phyloP scores from a whole-genome alignment of 2,888 invertebrate species.

The Eupeodes latifasciatus region DNA sequence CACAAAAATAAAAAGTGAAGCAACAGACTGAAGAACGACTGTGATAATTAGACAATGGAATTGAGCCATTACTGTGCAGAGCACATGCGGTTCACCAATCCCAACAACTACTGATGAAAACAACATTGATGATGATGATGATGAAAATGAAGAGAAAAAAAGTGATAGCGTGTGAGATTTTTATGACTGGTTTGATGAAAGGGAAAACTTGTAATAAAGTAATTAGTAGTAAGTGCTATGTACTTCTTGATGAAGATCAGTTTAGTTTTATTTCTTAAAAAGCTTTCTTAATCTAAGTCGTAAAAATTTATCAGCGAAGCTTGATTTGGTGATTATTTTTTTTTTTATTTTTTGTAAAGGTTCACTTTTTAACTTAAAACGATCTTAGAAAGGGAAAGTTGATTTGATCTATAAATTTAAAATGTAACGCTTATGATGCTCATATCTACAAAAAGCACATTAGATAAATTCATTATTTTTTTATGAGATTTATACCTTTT shows the following conservation, averaged over 20 bases:
- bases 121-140: neutral
- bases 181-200: slow-evolving; percentile 52
- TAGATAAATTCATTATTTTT: neutral
- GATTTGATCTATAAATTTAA: neutral
- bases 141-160: neutral
- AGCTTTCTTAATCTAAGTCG: slow-evolving; percentile 39
- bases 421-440: neutral
- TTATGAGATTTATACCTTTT: neutral
- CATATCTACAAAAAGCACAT: neutral
- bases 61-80: slow-evolving; percentile 62
- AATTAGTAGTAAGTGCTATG: slow-evolving; percentile 44
- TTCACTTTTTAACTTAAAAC: neutral
- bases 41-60: slow-evolving; percentile 69
- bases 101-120: neutral
- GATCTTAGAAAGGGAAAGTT: slow-evolving; percentile 26
- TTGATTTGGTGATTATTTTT: slow-evolving; percentile 16
- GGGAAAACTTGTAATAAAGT: slow-evolving; percentile 54
- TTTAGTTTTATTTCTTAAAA: slow-evolving; percentile 10
- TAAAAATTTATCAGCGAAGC: slow-evolving; percentile 20
- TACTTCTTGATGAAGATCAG: slow-evolving; percentile 31
- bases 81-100: slow-evolving; percentile 40
- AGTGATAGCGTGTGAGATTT: slow-evolving; percentile 57
- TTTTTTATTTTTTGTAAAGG: neutral
- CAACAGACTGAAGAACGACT: slow-evolving; percentile 62
- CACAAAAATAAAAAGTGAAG: slow-evolving; percentile 36